Conservation (phyloP, 2,888 invertebrate species). For the Synanthedon formicaeformis region DNA sequence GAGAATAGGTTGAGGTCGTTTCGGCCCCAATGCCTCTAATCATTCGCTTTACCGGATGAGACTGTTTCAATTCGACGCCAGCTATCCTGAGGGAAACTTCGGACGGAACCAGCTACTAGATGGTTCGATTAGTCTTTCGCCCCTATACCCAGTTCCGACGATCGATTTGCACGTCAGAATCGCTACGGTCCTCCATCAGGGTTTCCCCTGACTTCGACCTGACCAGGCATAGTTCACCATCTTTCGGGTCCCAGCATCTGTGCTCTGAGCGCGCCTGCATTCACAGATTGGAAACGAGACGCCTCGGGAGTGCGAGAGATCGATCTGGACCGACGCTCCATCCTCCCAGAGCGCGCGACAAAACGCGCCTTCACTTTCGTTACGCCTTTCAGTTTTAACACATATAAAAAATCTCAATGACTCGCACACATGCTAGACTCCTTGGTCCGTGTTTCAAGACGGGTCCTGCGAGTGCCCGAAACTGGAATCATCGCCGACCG, state of each 20-base stretch:
- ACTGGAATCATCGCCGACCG: not conserved
- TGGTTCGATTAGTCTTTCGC: not conserved
- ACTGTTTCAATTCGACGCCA: not conserved
- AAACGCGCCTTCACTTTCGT: slow-evolving; percentile 20
- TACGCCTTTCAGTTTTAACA: slow-evolving; percentile 73
- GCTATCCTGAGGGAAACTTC: not conserved
- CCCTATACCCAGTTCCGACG: not conserved
- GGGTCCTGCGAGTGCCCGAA: not conserved
- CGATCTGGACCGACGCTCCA: slow-evolving; percentile 43
- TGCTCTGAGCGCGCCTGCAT: slow-evolving; percentile 18
- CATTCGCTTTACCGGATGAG: slow-evolving; percentile 73
- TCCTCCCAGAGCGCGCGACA: slow-evolving; percentile 47
- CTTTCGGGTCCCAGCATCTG: slow-evolving; percentile 76
- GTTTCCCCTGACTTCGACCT: slow-evolving; percentile 1
- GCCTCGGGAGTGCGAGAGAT: slow-evolving; percentile 70
- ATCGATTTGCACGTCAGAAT: not conserved
- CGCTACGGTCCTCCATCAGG: slow-evolving; percentile 1
- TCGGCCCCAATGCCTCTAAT: slow-evolving; percentile 78
- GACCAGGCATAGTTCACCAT: slow-evolving; percentile 1
- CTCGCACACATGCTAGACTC: slow-evolving; percentile 65
- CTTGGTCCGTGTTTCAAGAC: not conserved
- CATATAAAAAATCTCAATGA: slow-evolving; percentile 65
- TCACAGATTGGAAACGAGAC: slow-evolving; percentile 47
- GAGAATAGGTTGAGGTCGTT: slow-evolving; percentile 81
- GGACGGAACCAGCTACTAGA: not conserved